These are phyloP conservation scores for Ptychochromis oligacanthus DNA, from an alignment of 2,113 vertebrate species.

Conservation along the genomic window DNA sequence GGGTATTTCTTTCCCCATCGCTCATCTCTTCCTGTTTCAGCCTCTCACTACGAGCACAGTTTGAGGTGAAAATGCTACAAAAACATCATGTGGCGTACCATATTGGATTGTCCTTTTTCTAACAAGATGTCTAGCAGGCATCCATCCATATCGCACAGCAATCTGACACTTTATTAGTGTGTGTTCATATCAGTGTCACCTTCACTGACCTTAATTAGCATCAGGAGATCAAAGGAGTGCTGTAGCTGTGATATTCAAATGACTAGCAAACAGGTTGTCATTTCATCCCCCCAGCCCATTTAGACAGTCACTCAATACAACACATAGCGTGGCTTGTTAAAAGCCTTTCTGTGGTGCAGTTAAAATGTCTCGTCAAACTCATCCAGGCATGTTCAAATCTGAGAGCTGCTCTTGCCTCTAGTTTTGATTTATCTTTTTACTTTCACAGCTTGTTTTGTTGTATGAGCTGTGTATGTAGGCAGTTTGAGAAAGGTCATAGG, in stretches of 20 bases:
- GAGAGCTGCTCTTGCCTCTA: neutral
- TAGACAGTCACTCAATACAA: constrained; percentile 7
- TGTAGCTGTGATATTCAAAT: constrained; percentile 78
- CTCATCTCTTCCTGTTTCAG: neutral
- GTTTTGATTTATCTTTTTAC: neutral
- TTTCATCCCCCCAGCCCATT: constrained; percentile 38
- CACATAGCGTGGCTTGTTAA: neutral
- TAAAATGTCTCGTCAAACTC: neutral
- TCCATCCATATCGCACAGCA: constrained; percentile 33
- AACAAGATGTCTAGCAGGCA: constrained; percentile 27
- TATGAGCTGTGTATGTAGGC: neutral
- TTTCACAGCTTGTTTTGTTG: neutral
- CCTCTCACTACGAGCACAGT: neutral
- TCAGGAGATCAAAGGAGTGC: constrained; percentile 70
- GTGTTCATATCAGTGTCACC: constrained; percentile 7
- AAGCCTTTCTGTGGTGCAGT: neutral
- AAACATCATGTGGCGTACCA: neutral
- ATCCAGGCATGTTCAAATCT: neutral
- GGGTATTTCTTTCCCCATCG: neutral
- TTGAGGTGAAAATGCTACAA: constrained; percentile 5
- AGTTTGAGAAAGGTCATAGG: neutral
- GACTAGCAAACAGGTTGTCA: constrained; percentile 46
- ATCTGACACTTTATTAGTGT: neutral
- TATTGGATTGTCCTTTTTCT: constrained; percentile 55
- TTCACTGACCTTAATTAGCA: constrained; percentile 71